These are phyloP conservation scores for Brachionus calyciflorus DNA, from an alignment of 1,140 invertebrate genomes.

Conservation along the genomic window DNA sequence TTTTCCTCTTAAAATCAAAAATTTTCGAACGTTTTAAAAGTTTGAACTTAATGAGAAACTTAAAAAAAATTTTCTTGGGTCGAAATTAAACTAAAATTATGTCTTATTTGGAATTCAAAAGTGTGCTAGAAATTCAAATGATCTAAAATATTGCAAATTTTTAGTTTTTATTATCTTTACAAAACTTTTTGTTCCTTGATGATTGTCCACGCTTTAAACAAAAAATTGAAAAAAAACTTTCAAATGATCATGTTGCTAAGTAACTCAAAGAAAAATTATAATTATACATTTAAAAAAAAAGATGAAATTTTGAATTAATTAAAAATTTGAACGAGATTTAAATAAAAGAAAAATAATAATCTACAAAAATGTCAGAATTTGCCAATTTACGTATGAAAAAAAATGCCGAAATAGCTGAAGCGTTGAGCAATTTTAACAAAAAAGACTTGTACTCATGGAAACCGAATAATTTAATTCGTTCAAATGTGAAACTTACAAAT, in stretches of 20 bases:
- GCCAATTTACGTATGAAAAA: neutral
- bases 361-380: constrained; percentile 33
- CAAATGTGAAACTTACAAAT: neutral
- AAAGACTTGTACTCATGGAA: constrained; percentile 36
- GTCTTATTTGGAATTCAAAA: too few relatives aligned
- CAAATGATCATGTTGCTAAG: neutral
- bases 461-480: neutral
- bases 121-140: too few relatives aligned
- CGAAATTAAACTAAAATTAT: too few relatives aligned
- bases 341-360: neutral
- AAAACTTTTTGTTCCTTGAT: too few relatives aligned
- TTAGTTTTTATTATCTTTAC: too few relatives aligned
- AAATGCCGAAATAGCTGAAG: constrained; percentile 33
- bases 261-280: neutral
- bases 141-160: too few relatives aligned
- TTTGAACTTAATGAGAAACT: too few relatives aligned
- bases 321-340: neutral
- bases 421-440: neutral
- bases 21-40: too few relatives aligned
- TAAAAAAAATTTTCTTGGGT: too few relatives aligned
- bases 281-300: neutral
- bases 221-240: too few relatives aligned
- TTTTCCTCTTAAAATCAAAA: too few relatives aligned
- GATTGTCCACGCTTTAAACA: too few relatives aligned
- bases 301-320: neutral